Evolutionary conservation across 2,113 vertebrate species (phyloP), one percentile per base, ranked within the genome.

Genomic region (Malurus melanocephalus): DNA sequence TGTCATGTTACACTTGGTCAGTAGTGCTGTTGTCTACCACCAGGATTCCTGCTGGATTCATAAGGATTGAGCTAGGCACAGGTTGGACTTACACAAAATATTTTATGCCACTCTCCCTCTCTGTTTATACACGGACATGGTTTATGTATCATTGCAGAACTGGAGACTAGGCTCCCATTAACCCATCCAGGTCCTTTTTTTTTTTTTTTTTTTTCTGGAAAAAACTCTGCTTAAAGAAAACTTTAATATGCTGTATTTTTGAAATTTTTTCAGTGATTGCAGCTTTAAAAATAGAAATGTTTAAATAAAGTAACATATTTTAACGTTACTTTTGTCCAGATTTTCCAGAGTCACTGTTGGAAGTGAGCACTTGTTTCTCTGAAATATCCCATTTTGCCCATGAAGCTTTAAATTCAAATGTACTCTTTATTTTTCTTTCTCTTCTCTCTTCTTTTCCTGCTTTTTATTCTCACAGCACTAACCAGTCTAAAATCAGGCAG

Each of bases 401-500:
- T 6, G 18, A 64, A 87, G 16, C 30, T 85, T 23, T 52, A 87
- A 55, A 79, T 66, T 85, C 26, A 83, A 61, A 51, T 24, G 6
- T 3, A 57, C 3, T 49, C 18, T 38, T 56, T 59, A 56, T 57
- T 89, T 81, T 91, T 55, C 14, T 64, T 67, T 27, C 5, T 55
- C 10, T 13, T 49, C 35, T 78, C n/a, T 71, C 22, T n/a, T 61
- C 18, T 59, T 45, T 77, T 75, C 15, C 33, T 59, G 30, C 68
- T 93, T 90, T 87, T 86, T 60, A 49, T 84, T 87, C 78, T 48
- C 62, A 45, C 22, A 42, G 52, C 7, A 48, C 46, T 81, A 76
- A 80, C n/a, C 57, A 75, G 71, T 72, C 55, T 87, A 87, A 91
- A 95, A 92, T 69, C 14, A 32, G 35, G 52, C 79, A 61, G 43